Percentiles rank a stretch among this genome's conserved stretches.
Conservation (phyloP, 2,113 vertebrate species). For the Emydocephalus ijimae region DNA sequence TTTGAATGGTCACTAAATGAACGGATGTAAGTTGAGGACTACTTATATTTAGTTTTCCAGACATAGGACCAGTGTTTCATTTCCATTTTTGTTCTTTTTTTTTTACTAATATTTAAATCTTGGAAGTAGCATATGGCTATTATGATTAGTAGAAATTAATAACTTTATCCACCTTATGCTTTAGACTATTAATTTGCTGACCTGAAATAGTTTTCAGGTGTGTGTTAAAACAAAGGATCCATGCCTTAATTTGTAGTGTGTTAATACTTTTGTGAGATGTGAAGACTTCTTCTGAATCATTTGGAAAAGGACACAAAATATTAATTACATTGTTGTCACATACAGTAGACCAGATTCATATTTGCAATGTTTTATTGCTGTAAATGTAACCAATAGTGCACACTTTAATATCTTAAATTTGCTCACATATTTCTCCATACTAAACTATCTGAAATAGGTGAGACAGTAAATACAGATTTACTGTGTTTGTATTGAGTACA, state of each 20-base stretch:
- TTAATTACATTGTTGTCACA: not conserved
- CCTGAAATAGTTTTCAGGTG: not conserved
- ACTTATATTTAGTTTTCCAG: not conserved
- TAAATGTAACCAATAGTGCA: not conserved
- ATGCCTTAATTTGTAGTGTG: not conserved
- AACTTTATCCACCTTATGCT: not conserved
- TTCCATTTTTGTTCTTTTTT: not conserved
- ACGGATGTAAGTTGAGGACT: not conserved
- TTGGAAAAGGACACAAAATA: not conserved
- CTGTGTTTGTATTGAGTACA: not conserved
- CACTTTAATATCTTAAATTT: not conserved
- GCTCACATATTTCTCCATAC: not conserved
- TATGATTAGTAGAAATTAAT: not conserved
- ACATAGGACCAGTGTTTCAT: not conserved
- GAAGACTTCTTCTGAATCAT: not conserved
- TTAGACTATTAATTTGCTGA: not conserved
- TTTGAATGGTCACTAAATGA: not conserved
- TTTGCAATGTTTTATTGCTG: not conserved
- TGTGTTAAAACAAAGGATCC: not conserved
- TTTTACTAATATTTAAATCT: not conserved
- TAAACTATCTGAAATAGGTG: not conserved
- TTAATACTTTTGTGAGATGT: not conserved
- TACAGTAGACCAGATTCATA: not conserved
- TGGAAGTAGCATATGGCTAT: not conserved
- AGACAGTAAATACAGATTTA: not conserved